A percentile compares a stretch with the other conserved stretches of the same genome.
Conservation (phyloP, 2,888 invertebrate species). For the Bellardia bayeri region DNA sequence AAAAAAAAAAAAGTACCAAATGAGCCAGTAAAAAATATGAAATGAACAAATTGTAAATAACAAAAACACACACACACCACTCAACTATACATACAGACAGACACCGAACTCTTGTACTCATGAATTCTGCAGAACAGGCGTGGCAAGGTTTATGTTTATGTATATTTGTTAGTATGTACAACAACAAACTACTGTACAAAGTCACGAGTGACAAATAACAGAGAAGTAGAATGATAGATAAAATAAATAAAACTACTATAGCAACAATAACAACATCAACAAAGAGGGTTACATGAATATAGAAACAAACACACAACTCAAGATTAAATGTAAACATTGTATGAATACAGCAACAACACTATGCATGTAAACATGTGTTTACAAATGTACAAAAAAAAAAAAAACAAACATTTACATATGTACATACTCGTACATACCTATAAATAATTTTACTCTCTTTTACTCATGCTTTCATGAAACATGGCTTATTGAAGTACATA, state of each 20-base stretch:
- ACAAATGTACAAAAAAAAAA: not conserved
- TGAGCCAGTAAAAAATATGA: not conserved
- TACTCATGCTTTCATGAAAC: not conserved
- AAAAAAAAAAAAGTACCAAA: not conserved
- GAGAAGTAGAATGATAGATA: not conserved
- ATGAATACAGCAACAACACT: slow-evolving; percentile 6
- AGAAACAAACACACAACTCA: slow-evolving; percentile 3
- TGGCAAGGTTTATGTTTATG: not conserved
- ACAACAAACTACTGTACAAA: slow-evolving; percentile 4
- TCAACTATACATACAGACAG: not conserved
- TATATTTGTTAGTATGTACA: not conserved
- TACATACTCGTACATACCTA: not conserved
- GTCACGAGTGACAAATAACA: slow-evolving; percentile 20
- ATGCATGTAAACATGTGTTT: slow-evolving; percentile 19
- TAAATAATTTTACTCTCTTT: not conserved
- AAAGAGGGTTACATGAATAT: not conserved
- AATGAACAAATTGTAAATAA: slow-evolving; percentile 40
- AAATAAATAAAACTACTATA: slow-evolving; percentile 5
- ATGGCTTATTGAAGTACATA: not conserved
- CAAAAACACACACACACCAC: not conserved
- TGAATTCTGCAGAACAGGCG: too few relatives aligned
- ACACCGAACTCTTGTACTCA: not conserved
- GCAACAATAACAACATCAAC: not conserved
- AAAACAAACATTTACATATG: not conserved
- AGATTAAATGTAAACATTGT: slow-evolving; percentile 37